Evolutionary conservation across 2,797 vertebrate species (phyloP), one percentile per base, ranked within the genome.

Genomic region (Bufotes viridis): DNA sequence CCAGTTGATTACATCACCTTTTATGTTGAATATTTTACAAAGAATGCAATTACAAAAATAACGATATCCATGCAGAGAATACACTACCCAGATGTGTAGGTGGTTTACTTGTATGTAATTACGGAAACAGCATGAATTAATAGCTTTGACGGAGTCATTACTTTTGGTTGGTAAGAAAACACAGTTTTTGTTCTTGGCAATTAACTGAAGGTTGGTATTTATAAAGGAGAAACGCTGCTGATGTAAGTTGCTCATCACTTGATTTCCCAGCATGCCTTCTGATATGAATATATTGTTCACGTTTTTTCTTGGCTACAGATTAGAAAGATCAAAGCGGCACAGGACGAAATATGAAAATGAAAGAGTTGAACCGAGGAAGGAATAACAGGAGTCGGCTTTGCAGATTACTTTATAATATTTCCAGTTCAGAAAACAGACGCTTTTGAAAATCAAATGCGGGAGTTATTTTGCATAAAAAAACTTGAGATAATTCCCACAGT

Each of bases 291-390:
- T 74, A 67, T 57, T 76, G 60, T 69, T 85, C 20, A 51, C 51
- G 76, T 34, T 76, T 55, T 42, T 42, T 80, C 72, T 69, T 34
- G 29, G 72, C 60, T 51, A 42, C 26, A 26, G 34, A 81, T 34
- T 65, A 81, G 42, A 85, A 34, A 85, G 82, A 88, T 85, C 82
- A 88, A 88, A 88, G 70, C 34, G 49, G 20, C 75, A 81, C 49
- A 51, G 58, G 29, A 26, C 12, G n/a, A 26, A 42, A 81, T 81
- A 12, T 76, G 51, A 89, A 58, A 89, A 78, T 42, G 49, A 76
- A 85, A 67, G 87, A 49, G 51, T n/a, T 29, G 20, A 58, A n/a
- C 1, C 81, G 57, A 63, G 53, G 26, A 70, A 29, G 26, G 26
- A 78, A 85, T 65, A 55, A 42, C 7, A 76, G 24, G 4, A 20